phyloP scores from a whole-genome alignment of 2,888 invertebrate species.

The Polydrusus cervinus region DNA sequence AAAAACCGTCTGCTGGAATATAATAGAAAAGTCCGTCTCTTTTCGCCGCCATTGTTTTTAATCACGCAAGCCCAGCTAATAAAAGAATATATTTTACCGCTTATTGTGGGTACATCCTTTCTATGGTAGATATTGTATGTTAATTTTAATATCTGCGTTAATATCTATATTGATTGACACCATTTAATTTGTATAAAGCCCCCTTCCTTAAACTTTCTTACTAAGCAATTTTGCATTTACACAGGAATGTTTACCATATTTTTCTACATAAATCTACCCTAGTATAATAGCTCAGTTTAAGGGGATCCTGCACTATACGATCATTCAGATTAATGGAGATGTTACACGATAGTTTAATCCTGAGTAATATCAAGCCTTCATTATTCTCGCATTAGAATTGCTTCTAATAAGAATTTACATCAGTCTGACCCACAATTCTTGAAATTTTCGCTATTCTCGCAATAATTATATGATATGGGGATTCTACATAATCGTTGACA shows the following conservation, averaged over 20 bases:
- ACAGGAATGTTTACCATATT: not conserved
- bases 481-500: no score
- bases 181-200: slow-evolving; percentile 7
- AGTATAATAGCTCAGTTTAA: no score
- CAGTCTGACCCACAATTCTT: no score
- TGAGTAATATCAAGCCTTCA: no score
- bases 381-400: no score
- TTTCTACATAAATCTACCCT: not conserved
- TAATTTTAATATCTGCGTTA: slow-evolving; percentile 28
- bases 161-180: slow-evolving; percentile 28
- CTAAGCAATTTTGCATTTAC: not conserved
- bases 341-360: no score
- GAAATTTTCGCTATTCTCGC: no score
- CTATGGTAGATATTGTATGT: slow-evolving; percentile 30
- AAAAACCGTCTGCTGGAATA: slow-evolving; percentile 17
- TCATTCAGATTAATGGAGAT: no score
- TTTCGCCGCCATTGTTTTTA: slow-evolving; percentile 39
- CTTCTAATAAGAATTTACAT: no score
- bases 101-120: slow-evolving; percentile 23
- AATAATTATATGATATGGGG: no score
- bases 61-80: slow-evolving; percentile 27
- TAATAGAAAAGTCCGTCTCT: slow-evolving; percentile 36
- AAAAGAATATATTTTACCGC: slow-evolving; percentile 25
- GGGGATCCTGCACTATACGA: no score
- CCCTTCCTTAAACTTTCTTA: not conserved